These are phyloP conservation scores for Drosophila rhopaloa DNA, from an alignment of 1,140 invertebrate genomes.

Conservation along the genomic window DNA sequence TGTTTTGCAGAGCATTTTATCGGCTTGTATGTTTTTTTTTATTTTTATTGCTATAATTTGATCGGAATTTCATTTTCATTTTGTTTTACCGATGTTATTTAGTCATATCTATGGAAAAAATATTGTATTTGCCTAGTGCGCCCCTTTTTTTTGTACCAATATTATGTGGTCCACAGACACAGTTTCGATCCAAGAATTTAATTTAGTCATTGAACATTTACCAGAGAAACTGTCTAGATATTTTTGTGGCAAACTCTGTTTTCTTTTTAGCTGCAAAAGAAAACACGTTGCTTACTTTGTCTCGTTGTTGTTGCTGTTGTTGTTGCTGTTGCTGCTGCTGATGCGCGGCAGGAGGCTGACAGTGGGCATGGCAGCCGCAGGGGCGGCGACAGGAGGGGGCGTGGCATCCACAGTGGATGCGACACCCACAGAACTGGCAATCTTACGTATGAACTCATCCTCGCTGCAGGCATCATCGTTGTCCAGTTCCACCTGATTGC, in stretches of 20 bases:
- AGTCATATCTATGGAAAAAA: too few species aligned
- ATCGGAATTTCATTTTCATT: too few species aligned
- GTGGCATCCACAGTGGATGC: background rate
- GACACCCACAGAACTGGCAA: constrained; percentile 59
- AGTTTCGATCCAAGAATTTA: too few species aligned
- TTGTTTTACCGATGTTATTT: too few species aligned
- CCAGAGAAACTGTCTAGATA: background rate
- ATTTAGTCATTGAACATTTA: background rate
- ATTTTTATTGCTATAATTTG: too few species aligned
- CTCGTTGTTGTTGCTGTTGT: constrained; percentile 37
- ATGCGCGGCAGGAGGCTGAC: constrained; percentile 21
- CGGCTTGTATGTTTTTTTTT: too few species aligned
- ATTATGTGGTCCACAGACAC: background rate
- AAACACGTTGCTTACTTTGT: constrained; percentile 67
- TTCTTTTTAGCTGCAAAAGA: constrained; percentile 20
- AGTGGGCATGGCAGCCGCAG: constrained; percentile 7
- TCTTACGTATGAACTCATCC: constrained; percentile 82
- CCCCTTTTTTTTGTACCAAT: background rate
- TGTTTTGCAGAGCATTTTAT: too few species aligned
- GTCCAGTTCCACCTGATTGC: constrained; percentile 87
- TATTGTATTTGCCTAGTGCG: too few species aligned
- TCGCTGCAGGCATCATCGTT: constrained; percentile 88
- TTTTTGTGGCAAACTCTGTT: constrained; percentile 4
- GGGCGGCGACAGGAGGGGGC: background rate
- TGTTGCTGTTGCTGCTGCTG: constrained; percentile 12